These are phyloP conservation scores for Prochilodus magdalenae DNA, from an alignment of 2,113 vertebrate species.

Conservation along the genomic window DNA sequence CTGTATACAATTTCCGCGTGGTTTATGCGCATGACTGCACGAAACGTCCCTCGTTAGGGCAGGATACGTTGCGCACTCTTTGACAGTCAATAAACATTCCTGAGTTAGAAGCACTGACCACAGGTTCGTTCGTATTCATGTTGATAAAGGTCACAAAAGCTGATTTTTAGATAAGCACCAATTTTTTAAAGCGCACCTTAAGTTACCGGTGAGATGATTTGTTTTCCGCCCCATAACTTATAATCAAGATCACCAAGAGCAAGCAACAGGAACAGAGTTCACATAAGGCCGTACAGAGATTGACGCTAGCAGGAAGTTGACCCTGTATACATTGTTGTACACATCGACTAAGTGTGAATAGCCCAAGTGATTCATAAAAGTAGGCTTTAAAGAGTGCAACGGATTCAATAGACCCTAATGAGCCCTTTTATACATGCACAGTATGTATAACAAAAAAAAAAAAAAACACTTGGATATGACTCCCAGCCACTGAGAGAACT, in stretches of 20 bases:
- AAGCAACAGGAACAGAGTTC: no score
- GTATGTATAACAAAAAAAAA: neutral
- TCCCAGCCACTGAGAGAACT: neutral
- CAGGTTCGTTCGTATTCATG: no score
- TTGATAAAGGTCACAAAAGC: neutral
- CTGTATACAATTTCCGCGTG: slow-evolving; percentile 42
- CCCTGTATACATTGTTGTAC: neutral
- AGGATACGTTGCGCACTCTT: no score
- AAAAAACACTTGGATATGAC: neutral
- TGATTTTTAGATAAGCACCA: neutral
- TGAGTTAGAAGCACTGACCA: neutral
- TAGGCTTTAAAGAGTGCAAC: no score
- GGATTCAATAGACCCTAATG: neutral
- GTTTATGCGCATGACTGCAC: slow-evolving; percentile 54
- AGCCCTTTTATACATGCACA: no score
- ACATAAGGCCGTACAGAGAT: neutral
- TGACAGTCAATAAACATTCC: neutral
- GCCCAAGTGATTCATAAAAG: neutral
- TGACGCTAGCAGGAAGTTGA: neutral
- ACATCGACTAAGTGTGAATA: neutral
- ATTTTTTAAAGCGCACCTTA: no score
- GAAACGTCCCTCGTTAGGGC: neutral
- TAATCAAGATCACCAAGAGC: no score
- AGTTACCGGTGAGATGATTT: no score
- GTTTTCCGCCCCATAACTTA: no score